These are phyloP conservation scores for Aricia artaxerxes DNA, from an alignment of 2,888 invertebrate species.

Conservation along the genomic window DNA sequence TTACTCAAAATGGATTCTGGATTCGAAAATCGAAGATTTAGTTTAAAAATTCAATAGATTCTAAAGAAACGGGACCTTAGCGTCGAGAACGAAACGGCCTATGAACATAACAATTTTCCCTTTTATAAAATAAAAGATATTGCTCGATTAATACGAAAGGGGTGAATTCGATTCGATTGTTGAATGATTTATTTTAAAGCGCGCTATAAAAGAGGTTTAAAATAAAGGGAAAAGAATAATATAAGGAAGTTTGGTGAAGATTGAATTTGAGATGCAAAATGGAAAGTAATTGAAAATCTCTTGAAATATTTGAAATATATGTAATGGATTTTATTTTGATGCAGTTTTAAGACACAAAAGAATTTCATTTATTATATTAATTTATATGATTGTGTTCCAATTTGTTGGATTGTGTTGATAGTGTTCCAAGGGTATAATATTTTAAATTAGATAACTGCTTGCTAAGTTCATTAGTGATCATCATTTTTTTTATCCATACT, in stretches of 20 bases:
- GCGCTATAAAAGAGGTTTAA: neutral
- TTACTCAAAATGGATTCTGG: constrained; percentile 64
- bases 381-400: neutral
- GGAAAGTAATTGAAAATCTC: neutral
- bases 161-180: constrained; percentile 61
- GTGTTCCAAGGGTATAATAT: no score
- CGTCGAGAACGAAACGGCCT: constrained; percentile 73
- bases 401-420: no score
- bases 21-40: constrained; percentile 69
- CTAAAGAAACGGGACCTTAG: constrained; percentile 65
- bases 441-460: no score
- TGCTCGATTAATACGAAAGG: constrained; percentile 73
- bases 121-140: constrained; percentile 76
- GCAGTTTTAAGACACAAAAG: neutral
- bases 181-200: constrained; percentile 32
- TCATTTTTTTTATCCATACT: no score
- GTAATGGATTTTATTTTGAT: neutral
- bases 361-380: neutral
- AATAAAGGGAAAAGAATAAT: neutral
- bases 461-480: no score
- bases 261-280: constrained; percentile 12
- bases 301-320: neutral
- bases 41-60: constrained; percentile 78
- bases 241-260: neutral
- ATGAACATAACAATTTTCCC: constrained; percentile 74